phyloP scores from a whole-genome alignment of 2,888 invertebrate species.

The Cryptocephalus primarius region DNA sequence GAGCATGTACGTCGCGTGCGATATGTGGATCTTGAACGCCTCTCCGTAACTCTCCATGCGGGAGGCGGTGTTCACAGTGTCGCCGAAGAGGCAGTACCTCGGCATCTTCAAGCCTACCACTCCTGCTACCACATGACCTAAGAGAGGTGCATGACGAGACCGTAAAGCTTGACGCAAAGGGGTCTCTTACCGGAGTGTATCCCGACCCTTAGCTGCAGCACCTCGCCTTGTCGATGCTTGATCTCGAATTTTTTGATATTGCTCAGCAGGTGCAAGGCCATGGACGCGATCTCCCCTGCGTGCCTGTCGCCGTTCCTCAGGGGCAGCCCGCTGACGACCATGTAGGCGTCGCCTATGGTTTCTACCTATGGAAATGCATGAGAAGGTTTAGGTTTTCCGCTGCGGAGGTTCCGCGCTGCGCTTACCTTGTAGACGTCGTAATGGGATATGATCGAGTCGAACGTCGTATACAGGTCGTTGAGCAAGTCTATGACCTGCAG shows the following conservation, averaged over 20 bases:
- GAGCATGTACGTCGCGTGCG: slow-evolving; percentile 55
- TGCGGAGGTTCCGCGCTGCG: too few species aligned
- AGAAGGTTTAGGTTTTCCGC: too few species aligned
- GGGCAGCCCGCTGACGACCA: slow-evolving; percentile 72
- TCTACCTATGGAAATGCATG: slow-evolving; percentile 46
- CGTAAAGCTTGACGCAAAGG: too few species aligned
- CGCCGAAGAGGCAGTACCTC: slow-evolving; percentile 72
- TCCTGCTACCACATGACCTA: slow-evolving; percentile 69
- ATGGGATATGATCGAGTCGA: slow-evolving; percentile 77
- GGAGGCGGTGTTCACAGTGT: slow-evolving; percentile 73
- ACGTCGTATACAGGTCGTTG: slow-evolving; percentile 80
- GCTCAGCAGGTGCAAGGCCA: slow-evolving; percentile 63
- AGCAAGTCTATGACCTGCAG: slow-evolving; percentile 77
- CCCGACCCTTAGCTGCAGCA: slow-evolving; percentile 62
- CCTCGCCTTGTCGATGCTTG: slow-evolving; percentile 55
- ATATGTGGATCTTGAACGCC: slow-evolving; percentile 65
- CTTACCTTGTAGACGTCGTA: slow-evolving; percentile 77
- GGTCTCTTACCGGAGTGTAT: slow-evolving; percentile 46
- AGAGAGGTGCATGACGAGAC: background rate
- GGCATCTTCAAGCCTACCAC: slow-evolving; percentile 79
- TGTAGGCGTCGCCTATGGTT: slow-evolving; percentile 74
- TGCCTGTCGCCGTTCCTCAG: slow-evolving; percentile 61
- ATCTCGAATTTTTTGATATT: slow-evolving; percentile 59
- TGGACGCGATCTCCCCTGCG: slow-evolving; percentile 68
- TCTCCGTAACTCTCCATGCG: slow-evolving; percentile 71